Conservation (phyloP, 2,113 vertebrate species). For the Plestiodon gilberti region DNA sequence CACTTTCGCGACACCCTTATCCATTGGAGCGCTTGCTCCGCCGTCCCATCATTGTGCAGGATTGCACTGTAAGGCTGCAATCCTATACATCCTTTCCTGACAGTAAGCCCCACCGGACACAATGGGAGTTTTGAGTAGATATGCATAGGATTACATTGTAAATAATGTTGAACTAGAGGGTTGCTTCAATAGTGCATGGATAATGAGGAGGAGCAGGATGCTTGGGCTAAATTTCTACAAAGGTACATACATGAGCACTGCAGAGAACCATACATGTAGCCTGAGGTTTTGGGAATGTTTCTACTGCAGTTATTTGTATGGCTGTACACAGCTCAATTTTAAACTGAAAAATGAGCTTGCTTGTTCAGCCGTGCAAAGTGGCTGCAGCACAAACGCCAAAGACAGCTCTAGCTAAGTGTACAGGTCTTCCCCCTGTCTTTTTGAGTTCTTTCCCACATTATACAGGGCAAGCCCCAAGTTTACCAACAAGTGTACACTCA, state of each 20-base stretch:
- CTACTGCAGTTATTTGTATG: not conserved
- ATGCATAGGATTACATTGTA: no score
- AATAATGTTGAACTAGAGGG: not conserved
- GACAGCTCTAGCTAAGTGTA: not conserved
- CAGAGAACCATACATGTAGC: not conserved
- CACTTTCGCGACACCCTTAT: no score
- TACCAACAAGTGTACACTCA: not conserved
- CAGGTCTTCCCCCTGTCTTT: not conserved
- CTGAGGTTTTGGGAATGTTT: not conserved
- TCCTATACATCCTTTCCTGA: no score
- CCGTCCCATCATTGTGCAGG: no score
- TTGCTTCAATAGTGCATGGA: not conserved
- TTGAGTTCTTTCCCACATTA: not conserved
- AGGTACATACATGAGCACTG: not conserved
- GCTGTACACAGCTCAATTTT: not conserved
- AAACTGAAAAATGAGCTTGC: not conserved
- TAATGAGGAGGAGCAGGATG: not conserved
- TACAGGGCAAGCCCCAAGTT: not conserved
- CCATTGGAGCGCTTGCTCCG: no score
- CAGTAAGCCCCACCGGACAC: no score
- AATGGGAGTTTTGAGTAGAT: no score
- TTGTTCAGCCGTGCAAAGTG: not conserved
- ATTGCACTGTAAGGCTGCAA: no score
- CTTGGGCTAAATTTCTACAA: not conserved
- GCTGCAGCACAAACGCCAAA: not conserved